These are phyloP conservation scores for Silurus asotus DNA, from an alignment of 2,113 vertebrate species.

Conservation along the genomic window DNA sequence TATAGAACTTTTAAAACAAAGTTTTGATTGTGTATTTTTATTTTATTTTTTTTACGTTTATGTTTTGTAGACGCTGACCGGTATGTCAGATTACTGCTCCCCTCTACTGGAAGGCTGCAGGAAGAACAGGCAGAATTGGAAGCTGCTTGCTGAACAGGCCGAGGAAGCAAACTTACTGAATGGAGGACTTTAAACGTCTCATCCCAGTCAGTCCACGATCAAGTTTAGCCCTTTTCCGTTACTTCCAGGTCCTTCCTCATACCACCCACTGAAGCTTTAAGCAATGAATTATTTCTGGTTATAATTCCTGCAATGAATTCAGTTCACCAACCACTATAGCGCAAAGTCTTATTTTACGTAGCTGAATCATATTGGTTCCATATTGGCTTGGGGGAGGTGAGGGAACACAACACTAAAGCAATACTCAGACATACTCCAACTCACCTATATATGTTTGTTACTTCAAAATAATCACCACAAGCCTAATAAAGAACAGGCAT, in stretches of 20 bases:
- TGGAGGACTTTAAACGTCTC: constrained; percentile 69
- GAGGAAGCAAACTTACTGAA: constrained; percentile 79
- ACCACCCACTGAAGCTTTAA: not conserved
- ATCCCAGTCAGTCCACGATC: constrained; percentile 29
- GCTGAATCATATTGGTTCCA: constrained; percentile 33
- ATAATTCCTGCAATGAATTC: not conserved
- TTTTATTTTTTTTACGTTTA: not conserved
- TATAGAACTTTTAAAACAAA: not conserved
- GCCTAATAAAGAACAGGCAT: not conserved
- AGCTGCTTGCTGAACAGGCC: constrained; percentile 85
- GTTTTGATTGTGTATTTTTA: not conserved
- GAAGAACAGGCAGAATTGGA: constrained; percentile 91
- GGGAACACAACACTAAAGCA: constrained; percentile 18
- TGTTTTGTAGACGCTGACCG: constrained; percentile 80
- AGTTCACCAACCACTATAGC: not conserved
- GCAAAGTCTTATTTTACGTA: not conserved
- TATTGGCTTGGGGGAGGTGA: not conserved
- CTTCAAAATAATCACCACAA: not conserved
- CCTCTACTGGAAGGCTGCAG: constrained; percentile 93
- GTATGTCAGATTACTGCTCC: constrained; percentile 84
- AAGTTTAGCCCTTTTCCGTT: constrained; percentile 44
- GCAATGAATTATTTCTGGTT: not conserved
- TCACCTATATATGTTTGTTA: not conserved
- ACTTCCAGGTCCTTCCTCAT: constrained; percentile 2
- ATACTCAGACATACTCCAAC: constrained; percentile 8